These are phyloP conservation scores for Trichonephila inaurata DNA, from an alignment of 1,140 invertebrate genomes.

Conservation along the genomic window DNA sequence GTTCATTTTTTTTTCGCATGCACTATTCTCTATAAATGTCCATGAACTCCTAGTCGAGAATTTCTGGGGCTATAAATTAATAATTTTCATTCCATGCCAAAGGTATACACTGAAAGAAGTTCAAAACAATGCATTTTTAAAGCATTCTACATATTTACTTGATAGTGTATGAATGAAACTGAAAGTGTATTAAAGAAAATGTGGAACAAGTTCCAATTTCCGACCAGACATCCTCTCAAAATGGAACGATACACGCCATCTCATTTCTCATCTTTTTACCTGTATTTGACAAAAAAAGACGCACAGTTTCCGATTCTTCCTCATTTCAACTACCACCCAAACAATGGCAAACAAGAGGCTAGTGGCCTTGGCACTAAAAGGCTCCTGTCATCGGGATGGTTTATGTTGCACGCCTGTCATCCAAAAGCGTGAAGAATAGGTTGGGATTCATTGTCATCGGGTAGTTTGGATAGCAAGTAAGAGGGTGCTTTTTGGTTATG, in stretches of 20 bases:
- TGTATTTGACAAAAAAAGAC: background rate
- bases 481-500: background rate
- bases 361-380: conserved; percentile 23
- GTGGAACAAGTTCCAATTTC: conserved; percentile 26
- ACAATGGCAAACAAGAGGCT: background rate
- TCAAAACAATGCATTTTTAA: too few relatives aligned
- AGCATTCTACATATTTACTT: too few relatives aligned
- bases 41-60: too few relatives aligned
- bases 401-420: background rate
- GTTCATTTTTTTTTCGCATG: too few relatives aligned
- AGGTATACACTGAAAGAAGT: too few relatives aligned
- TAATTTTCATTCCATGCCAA: too few relatives aligned
- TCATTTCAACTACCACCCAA: background rate
- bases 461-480: background rate
- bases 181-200: background rate
- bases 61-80: too few relatives aligned
- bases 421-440: background rate
- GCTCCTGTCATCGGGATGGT: conserved; percentile 5
- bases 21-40: too few relatives aligned
- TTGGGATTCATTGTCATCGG: background rate
- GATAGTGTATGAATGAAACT: background rate
- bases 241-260: background rate
- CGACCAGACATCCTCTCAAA: background rate
- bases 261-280: background rate
- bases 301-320: background rate